Conservation (phyloP, 2,888 invertebrate genomes). For the Volucella zonaria region DNA sequence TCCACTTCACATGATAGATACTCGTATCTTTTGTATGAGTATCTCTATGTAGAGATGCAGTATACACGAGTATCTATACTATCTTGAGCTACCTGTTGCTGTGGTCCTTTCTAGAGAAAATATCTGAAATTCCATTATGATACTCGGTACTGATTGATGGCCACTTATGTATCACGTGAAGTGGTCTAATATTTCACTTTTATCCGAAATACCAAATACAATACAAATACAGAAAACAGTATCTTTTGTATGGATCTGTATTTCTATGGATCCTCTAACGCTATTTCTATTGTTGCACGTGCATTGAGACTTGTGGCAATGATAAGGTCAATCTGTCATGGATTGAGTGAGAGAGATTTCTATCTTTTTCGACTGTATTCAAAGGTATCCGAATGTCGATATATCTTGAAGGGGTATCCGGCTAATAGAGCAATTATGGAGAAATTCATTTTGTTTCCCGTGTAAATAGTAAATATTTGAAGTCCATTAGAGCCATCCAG, state of each 20-base stretch:
- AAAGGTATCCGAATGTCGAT: no score
- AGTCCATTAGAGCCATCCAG: slow-evolving; percentile 16
- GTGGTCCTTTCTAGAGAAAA: slow-evolving; percentile 13
- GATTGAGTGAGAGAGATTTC: slow-evolving; percentile 23
- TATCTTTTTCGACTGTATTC: slow-evolving; percentile 1
- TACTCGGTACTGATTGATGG: slow-evolving; percentile 57
- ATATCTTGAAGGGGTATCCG: not conserved
- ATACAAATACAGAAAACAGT: slow-evolving; percentile 5
- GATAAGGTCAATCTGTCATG: slow-evolving; percentile 6
- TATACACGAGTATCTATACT: not conserved
- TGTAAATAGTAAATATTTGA: slow-evolving; percentile 52
- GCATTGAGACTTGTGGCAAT: slow-evolving; percentile 4
- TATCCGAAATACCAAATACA: not conserved
- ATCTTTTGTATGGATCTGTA: slow-evolving; percentile 12
- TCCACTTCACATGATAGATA: slow-evolving; percentile 5
- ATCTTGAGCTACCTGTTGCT: slow-evolving; percentile 51
- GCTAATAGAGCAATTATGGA: slow-evolving; percentile 52
- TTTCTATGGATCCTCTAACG: not conserved
- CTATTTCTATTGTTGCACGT: slow-evolving; percentile 31
- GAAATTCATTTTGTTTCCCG: not conserved
- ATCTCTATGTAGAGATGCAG: slow-evolving; percentile 23
- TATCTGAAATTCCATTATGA: slow-evolving; percentile 44
- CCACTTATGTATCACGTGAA: slow-evolving; percentile 50
- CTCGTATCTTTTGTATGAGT: slow-evolving; percentile 9
- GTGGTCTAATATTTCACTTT: slow-evolving; percentile 56